phyloP scores from a whole-genome alignment of 2,797 vertebrate species.

The Acanthurus leucopareius region DNA sequence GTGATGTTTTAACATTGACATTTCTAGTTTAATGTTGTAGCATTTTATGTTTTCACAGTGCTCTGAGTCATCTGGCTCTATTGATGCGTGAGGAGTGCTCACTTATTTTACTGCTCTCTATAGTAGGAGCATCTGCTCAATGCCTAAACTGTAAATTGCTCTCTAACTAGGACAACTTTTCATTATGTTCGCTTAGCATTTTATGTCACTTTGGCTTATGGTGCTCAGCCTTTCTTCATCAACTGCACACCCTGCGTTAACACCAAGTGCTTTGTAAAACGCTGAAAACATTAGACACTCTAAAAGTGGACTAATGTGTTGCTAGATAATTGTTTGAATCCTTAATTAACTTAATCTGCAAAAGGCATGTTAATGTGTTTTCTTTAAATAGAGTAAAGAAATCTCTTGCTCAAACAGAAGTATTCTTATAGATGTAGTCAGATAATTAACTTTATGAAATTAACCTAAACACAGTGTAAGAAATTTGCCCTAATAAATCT shows the following conservation, averaged over 20 bases:
- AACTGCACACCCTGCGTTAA: background rate
- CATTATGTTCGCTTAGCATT: constrained; percentile 49
- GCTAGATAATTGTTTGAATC: constrained; percentile 8
- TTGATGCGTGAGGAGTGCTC: constrained; percentile 40
- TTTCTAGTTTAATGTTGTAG: constrained; percentile 40
- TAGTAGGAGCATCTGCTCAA: constrained; percentile 53
- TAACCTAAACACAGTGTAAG: too few species aligned
- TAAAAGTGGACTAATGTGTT: background rate
- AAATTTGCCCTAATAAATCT: too few species aligned
- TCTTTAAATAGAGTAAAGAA: background rate
- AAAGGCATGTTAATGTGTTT: background rate
- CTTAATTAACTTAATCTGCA: constrained; percentile 5
- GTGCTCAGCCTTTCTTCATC: constrained; percentile 21
- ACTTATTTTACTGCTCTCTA: constrained; percentile 50
- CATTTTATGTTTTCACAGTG: constrained; percentile 45
- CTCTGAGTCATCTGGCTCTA: constrained; percentile 43
- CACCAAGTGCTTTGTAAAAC: too few species aligned
- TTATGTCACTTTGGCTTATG: constrained; percentile 44
- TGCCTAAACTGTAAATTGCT: constrained; percentile 57
- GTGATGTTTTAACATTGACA: constrained; percentile 31
- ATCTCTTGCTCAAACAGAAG: background rate
- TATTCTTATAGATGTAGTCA: background rate
- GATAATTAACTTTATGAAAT: too few species aligned
- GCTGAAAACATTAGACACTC: background rate
- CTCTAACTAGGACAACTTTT: constrained; percentile 57